A percentile compares a stretch with the other conserved stretches of the same genome.
These are phyloP conservation scores for Drosophila tropicalis DNA, from an alignment of 1,140 invertebrate genomes.

Conservation along the genomic window DNA sequence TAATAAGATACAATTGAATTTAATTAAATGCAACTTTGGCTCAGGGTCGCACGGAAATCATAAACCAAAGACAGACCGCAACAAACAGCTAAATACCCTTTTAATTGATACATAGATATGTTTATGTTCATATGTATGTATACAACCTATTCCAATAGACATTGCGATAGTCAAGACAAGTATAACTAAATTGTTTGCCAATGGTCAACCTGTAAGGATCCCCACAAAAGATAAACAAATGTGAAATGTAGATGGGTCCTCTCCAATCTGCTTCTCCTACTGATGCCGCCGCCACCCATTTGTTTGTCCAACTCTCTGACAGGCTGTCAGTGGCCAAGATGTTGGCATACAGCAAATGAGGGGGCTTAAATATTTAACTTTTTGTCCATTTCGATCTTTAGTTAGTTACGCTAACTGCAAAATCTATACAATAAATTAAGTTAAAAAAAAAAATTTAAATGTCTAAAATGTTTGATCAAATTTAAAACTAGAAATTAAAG, in stretches of 20 bases:
- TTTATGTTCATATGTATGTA: background rate
- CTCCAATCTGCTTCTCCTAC: constrained; percentile 18
- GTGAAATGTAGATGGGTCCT: background rate
- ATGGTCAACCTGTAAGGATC: background rate
- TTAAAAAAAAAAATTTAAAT: too few species aligned
- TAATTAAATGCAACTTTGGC: constrained; percentile 51
- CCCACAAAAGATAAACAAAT: constrained; percentile 1
- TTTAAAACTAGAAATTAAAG: too few species aligned
- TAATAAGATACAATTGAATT: constrained; percentile 57
- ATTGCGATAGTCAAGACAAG: background rate
- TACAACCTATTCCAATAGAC: background rate
- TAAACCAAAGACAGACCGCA: constrained; percentile 11
- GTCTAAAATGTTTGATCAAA: too few species aligned
- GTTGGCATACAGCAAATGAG: constrained; percentile 59
- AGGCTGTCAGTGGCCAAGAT: constrained; percentile 72
- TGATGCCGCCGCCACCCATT: constrained; percentile 56
- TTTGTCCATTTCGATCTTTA: constrained; percentile 44
- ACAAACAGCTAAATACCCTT: constrained; percentile 6
- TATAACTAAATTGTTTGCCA: constrained; percentile 7
- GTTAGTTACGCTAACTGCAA: constrained; percentile 44
- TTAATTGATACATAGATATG: background rate
- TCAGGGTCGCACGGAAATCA: constrained; percentile 28
- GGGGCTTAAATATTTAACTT: constrained; percentile 60
- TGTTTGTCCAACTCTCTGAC: constrained; percentile 54
- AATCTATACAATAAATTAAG: constrained; percentile 43